phyloP scores from a whole-genome alignment of 2,888 invertebrate species.

The Agapostemon virescens region DNA sequence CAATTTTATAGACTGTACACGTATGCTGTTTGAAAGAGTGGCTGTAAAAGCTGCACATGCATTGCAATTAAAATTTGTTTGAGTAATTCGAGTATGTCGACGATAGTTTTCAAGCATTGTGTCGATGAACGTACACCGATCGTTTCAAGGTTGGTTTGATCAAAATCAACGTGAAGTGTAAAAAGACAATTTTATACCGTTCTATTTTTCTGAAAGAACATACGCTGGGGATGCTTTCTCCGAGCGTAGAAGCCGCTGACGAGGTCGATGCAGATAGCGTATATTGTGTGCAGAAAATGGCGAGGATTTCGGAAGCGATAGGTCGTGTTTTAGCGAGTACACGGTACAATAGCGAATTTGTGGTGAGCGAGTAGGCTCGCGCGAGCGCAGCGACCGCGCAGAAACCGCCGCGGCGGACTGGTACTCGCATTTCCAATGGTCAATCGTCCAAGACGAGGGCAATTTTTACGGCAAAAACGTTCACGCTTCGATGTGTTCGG shows the following conservation, averaged over 20 bases:
- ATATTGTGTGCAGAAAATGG: neutral
- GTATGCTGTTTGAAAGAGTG: too few species aligned
- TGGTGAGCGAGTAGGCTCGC: neutral
- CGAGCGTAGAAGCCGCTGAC: neutral
- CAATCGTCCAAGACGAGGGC: slow-evolving; percentile 49
- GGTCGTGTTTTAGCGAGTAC: neutral
- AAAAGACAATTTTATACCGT: too few species aligned
- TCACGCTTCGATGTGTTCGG: slow-evolving; percentile 30
- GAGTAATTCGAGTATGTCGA: too few species aligned
- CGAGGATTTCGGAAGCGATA: neutral
- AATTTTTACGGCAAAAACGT: slow-evolving; percentile 49
- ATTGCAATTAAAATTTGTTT: too few species aligned
- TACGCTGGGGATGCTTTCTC: too few species aligned
- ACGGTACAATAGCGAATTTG: neutral
- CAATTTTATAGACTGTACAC: too few species aligned
- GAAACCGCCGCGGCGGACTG: neutral
- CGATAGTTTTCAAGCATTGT: too few species aligned
- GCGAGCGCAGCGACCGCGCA: neutral
- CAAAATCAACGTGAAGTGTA: too few species aligned
- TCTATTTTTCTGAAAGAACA: too few species aligned
- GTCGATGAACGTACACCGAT: too few species aligned
- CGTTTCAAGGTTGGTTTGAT: too few species aligned
- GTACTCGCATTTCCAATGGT: slow-evolving; percentile 41
- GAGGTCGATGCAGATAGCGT: neutral
- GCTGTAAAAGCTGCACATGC: too few species aligned